Evolutionary conservation across 1,140 invertebrate species (phyloP), one percentile per base, ranked within the genome.

Genomic region (Archivesica marissinica): DNA sequence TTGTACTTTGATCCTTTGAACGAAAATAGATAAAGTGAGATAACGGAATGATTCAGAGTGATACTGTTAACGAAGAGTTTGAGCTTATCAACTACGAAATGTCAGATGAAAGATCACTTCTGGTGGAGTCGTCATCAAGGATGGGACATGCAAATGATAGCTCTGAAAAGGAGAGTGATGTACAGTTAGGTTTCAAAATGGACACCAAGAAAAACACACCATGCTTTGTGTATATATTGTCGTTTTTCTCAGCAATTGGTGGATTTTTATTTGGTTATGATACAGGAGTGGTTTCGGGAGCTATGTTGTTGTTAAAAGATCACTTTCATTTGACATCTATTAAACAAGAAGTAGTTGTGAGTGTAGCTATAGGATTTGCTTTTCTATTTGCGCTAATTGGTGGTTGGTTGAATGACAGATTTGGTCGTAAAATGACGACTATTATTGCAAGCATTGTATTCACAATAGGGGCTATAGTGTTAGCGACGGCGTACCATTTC

Each of bases 181-280:
- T 79, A 1, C 59, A 79, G 15, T 11, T 79, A 39, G 56, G 47
- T n/a, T 30, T 35, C 41, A 79, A 79, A 66, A 66, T 35, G 38
- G 75, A 59, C 33, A 6, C 1, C 39, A 59, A 39, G 23, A 77
- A 38, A 44, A 54, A 28, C 4, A 64, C 68, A 47, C 72, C 88
- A 44, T 70, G 66, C 13, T 95, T 92, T 87, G 88, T 95, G n/a
- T 95, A 94, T 81, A 68, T 95, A 17, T 88, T 95, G 59, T 92
- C 95, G 56, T 83, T 94, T 70, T 92, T 95, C 52, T 94, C 95
- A 38, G 95, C 95, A 20, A 93, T 96, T 28, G 95, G 96, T 25
- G 95, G 95, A 1, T 96, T 96, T 87, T 92, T 96, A 3, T 96
- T 96, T 89, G 95, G 95, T 23, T 96, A 96, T 92, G 96, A 96